Evolutionary conservation across 2,888 invertebrate species (phyloP).

Genomic region (Sphaerophoria rueppellii): DNA sequence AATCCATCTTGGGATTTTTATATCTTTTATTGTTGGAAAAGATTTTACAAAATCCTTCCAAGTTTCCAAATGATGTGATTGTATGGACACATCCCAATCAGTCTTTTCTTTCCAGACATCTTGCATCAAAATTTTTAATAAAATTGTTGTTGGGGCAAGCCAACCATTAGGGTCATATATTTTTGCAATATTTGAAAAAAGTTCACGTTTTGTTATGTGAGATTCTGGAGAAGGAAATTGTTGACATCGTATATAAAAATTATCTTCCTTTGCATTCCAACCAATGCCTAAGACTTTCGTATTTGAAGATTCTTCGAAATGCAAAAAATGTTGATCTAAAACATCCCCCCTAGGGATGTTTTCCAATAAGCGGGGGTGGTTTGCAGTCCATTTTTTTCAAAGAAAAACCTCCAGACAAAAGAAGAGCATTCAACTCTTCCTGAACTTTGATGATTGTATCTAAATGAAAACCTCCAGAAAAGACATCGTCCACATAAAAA

Average conservation of each 20-base stretch:
- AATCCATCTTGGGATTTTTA: conserved; percentile 5
- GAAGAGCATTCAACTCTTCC: conserved; percentile 10
- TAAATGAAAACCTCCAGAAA: conserved; percentile 36
- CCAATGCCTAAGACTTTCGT: conserved; percentile 54
- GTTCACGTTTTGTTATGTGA: conserved; percentile 53
- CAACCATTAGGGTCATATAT: conserved; percentile 62
- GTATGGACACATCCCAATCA: conserved; percentile 50
- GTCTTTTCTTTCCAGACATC: conserved; percentile 56
- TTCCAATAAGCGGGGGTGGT: conserved; percentile 21
- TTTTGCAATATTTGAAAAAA: conserved; percentile 60
- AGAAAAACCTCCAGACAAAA: conserved; percentile 17
- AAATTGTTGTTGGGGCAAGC: conserved; percentile 51
- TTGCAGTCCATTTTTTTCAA: conserved; percentile 35
- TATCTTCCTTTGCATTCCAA: conserved; percentile 60
- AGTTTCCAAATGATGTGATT: neutral
- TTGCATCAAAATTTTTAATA: conserved; percentile 63
- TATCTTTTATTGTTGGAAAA: conserved; percentile 11
- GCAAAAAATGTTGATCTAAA: neutral
- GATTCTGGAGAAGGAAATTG: neutral
- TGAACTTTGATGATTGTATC: neutral
- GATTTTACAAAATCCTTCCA: conserved; percentile 16
- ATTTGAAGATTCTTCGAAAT: conserved; percentile 11
- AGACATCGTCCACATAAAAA: conserved; percentile 62
- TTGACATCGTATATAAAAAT: conserved; percentile 38
- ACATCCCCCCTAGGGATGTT: neutral